Conservation (phyloP, 2,797 vertebrate genomes). For the Pantherophis alleghaniensis region DNA sequence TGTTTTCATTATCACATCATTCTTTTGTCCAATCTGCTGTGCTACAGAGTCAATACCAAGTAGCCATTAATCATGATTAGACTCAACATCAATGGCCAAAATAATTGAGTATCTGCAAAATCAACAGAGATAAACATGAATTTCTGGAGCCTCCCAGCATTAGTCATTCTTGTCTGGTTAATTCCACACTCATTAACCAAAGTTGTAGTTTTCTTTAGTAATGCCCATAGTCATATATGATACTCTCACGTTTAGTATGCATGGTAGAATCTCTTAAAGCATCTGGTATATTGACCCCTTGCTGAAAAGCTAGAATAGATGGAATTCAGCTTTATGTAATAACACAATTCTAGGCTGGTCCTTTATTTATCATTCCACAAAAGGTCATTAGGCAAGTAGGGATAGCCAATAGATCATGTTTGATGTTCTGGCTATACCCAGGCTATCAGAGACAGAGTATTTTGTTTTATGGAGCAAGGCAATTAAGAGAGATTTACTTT, state of each 20-base stretch:
- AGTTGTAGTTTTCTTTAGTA: not conserved
- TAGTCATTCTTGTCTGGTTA: not conserved
- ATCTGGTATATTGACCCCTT: not conserved
- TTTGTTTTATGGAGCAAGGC: not conserved
- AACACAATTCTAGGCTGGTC: not conserved
- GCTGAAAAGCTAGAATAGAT: not conserved
- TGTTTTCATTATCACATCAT: not conserved
- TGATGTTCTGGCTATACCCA: not conserved
- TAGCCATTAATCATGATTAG: not conserved
- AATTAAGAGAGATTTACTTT: not conserved
- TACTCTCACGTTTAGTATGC: not conserved
- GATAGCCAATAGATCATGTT: not conserved
- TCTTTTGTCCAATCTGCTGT: not conserved
- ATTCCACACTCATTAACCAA: not conserved
- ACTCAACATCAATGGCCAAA: not conserved
- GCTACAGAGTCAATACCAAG: not conserved
- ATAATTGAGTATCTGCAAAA: not conserved
- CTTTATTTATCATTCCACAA: not conserved
- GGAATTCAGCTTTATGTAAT: not conserved
- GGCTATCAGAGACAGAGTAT: not conserved
- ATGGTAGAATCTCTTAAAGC: not conserved
- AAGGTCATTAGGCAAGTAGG: not conserved
- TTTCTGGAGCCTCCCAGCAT: not conserved
- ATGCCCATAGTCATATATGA: not conserved
- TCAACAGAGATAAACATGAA: not conserved